phyloP scores from a whole-genome alignment of 2,888 invertebrate genomes.

The Drosophila stalkeri region DNA sequence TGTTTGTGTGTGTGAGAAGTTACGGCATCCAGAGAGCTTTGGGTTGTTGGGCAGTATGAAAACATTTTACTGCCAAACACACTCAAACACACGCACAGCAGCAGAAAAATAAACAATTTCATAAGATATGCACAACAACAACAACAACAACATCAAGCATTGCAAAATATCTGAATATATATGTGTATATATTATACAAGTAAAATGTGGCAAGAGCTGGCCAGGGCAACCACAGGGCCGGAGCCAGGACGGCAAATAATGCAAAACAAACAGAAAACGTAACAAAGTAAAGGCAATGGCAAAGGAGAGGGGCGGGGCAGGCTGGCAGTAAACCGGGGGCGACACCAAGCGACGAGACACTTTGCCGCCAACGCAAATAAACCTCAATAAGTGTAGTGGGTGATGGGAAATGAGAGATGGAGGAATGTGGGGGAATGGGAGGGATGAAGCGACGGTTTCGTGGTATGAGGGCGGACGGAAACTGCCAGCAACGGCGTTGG shows the following conservation, averaged over 20 bases:
- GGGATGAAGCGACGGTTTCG: not conserved
- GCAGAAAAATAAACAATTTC: conserved; percentile 77
- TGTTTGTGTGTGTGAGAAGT: conserved; percentile 6
- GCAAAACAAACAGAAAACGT: conserved; percentile 75
- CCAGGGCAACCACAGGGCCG: conserved; percentile 56
- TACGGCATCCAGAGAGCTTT: conserved; percentile 43
- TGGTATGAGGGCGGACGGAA: conserved; percentile 45
- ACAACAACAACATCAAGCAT: conserved; percentile 36
- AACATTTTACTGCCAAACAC: conserved; percentile 67
- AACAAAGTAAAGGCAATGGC: conserved; percentile 35
- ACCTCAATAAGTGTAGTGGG: conserved; percentile 45
- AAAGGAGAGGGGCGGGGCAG: not conserved
- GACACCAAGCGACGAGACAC: conserved; percentile 75
- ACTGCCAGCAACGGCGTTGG: conserved; percentile 67
- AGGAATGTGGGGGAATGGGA: too few relatives aligned
- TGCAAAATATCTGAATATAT: conserved; percentile 75
- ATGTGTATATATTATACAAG: conserved; percentile 20
- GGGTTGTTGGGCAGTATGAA: conserved; percentile 67
- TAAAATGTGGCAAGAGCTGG: conserved; percentile 39
- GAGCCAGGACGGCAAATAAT: conserved; percentile 60
- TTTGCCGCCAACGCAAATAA: conserved; percentile 80
- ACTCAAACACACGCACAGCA: conserved; percentile 41
- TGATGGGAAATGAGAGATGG: too few relatives aligned
- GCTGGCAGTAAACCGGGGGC: conserved; percentile 14
- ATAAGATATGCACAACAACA: conserved; percentile 70